Evolutionary conservation across 2,888 invertebrate genomes (phyloP).

Genomic region (Stratiomys singularior): DNA sequence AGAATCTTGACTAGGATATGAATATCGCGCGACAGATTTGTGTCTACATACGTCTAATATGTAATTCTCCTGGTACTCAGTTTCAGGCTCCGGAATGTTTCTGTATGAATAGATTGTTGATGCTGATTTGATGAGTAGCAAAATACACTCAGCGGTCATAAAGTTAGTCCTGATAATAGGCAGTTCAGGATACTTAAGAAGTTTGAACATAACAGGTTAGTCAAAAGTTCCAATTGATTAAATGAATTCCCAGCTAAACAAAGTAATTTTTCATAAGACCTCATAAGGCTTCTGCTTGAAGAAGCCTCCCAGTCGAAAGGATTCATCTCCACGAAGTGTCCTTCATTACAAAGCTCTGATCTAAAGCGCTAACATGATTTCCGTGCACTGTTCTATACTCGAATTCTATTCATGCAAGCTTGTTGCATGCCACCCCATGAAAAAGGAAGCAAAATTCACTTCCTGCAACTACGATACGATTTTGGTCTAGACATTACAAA

Average conservation of each 20-base stretch:
- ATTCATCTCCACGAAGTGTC: too few species aligned
- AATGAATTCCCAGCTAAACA: too few species aligned
- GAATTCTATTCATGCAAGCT: not conserved
- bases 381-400: too few species aligned
- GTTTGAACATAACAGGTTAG: too few species aligned
- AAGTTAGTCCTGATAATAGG: too few species aligned
- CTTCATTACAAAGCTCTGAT: too few species aligned
- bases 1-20: slow-evolving; percentile 21
- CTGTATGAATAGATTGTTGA: not conserved
- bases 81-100: not conserved
- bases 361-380: too few species aligned
- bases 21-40: slow-evolving; percentile 23
- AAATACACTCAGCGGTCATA: not conserved
- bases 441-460: not conserved
- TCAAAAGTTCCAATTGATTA: too few species aligned
- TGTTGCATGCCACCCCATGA: slow-evolving; percentile 19
- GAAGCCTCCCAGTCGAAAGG: too few species aligned
- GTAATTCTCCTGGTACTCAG: not conserved
- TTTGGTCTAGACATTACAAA: not conserved
- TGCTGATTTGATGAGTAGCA: slow-evolving; percentile 5
- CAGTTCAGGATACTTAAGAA: too few species aligned
- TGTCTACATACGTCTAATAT: slow-evolving; percentile 28
- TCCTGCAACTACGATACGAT: not conserved
- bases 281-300: too few species aligned
- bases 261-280: too few species aligned